Conservation (phyloP, 2,113 vertebrate genomes). For the Prietella phreatophila region DNA sequence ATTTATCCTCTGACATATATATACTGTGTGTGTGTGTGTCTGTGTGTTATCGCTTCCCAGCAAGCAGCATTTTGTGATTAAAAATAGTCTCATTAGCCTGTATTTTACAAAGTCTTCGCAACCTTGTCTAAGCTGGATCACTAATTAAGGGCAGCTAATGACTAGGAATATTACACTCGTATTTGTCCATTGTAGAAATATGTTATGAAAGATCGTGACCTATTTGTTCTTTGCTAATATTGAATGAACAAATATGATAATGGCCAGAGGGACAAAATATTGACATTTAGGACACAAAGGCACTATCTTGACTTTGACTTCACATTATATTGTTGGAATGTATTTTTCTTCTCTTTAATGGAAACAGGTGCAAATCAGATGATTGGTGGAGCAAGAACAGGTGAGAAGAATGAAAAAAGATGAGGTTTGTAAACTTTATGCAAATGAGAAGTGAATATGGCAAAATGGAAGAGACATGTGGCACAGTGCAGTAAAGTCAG, state of each 20-base stretch:
- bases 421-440: not conserved
- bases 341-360: not conserved
- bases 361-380: not conserved
- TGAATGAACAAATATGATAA: not conserved
- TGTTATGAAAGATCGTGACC: not conserved
- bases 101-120: not conserved
- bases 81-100: not conserved
- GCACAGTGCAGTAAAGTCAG: not conserved
- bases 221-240: not conserved
- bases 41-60: not conserved
- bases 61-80: not conserved
- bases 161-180: not conserved
- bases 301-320: not conserved
- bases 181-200: not conserved
- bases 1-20: constrained; percentile 28
- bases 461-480: not conserved
- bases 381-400: not conserved
- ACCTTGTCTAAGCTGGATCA: not conserved
- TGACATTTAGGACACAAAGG: not conserved
- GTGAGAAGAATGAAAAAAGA: not conserved
- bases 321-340: not conserved
- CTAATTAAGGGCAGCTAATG: not conserved
- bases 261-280: not conserved
- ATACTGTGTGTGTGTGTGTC: not conserved
- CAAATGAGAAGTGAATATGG: not conserved